Percentiles rank a stretch among this genome's conserved stretches.
These are phyloP conservation scores for Emydoidea blandingii DNA, from an alignment of 2,797 vertebrate genomes.

Conservation along the genomic window DNA sequence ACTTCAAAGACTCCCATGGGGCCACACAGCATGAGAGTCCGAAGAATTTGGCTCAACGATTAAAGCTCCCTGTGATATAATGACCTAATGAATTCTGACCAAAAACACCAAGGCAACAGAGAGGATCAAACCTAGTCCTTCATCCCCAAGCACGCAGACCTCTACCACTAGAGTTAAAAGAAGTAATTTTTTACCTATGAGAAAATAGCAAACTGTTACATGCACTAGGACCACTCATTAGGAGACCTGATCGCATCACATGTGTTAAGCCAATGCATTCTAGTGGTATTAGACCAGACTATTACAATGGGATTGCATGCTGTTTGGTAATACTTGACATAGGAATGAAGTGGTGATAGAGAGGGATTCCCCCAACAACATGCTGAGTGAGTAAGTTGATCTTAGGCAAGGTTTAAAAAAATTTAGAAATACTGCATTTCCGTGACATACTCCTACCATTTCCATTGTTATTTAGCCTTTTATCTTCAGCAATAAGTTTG, in stretches of 20 bases:
- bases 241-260: background rate
- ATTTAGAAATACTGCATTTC: background rate
- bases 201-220: background rate
- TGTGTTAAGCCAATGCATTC: background rate
- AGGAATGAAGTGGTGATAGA: background rate
- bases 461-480: background rate
- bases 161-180: background rate
- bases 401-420: background rate
- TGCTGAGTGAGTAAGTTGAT: background rate
- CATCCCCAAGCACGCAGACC: background rate
- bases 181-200: background rate
- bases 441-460: background rate
- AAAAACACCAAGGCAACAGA: background rate
- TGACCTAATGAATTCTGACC: background rate
- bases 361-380: background rate
- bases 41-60: background rate
- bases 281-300: fast-evolving
- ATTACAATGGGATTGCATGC: fast-evolving
- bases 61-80: background rate
- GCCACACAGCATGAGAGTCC: background rate
- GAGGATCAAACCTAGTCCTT: background rate
- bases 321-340: background rate
- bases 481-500: background rate
- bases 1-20: background rate
- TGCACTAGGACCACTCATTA: background rate